phyloP scores from a whole-genome alignment of 2,797 vertebrate genomes.

The Sebastes iracundus region DNA sequence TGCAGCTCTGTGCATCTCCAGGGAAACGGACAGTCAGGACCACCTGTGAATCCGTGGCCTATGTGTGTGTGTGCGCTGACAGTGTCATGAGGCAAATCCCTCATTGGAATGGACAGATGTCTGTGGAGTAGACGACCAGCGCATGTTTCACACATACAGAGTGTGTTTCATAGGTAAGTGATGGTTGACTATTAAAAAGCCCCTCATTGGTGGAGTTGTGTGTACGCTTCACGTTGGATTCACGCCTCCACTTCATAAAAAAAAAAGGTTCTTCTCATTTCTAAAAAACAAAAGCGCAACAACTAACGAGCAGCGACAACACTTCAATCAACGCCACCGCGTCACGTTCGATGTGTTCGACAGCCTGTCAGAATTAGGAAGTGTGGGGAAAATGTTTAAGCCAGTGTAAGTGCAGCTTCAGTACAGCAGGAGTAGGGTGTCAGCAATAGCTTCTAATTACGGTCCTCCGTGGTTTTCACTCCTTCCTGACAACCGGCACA shows the following conservation, averaged over 20 bases:
- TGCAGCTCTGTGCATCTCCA: conserved; percentile 36
- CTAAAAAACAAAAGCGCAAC: background rate
- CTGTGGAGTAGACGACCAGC: conserved; percentile 8
- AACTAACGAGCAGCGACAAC: background rate
- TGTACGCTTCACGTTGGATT: too few species aligned
- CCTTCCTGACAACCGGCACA: background rate
- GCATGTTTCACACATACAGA: background rate
- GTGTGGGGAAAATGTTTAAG: background rate
- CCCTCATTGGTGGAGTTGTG: background rate
- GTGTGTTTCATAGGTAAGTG: background rate
- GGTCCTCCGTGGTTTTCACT: background rate
- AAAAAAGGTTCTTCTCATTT: background rate
- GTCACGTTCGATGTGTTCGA: too few species aligned
- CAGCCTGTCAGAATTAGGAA: background rate
- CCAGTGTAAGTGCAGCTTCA: background rate
- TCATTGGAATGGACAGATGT: conserved; percentile 51
- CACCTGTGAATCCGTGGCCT: conserved; percentile 49
- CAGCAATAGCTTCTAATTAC: background rate
- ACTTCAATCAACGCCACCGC: background rate
- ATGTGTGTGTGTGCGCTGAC: background rate
- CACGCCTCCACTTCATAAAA: too few species aligned
- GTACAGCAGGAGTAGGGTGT: background rate
- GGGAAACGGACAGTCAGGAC: conserved; percentile 39
- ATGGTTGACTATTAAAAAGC: background rate
- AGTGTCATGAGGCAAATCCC: conserved; percentile 15